Conservation (phyloP, 2,888 invertebrate genomes). For the Nematopogon swammerdamellus region DNA sequence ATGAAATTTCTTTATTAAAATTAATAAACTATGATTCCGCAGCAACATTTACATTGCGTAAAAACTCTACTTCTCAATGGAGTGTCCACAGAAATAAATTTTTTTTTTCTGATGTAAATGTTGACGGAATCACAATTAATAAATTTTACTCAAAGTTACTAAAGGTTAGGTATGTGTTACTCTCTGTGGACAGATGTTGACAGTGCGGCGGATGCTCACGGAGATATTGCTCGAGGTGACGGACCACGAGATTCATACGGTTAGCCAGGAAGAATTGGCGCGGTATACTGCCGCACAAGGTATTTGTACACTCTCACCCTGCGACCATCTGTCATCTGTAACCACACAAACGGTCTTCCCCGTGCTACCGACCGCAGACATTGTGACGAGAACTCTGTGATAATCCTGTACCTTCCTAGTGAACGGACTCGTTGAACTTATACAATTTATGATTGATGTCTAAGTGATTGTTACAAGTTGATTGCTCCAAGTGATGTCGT, state of each 20-base stretch:
- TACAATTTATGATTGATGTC: too few species aligned
- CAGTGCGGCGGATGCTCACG: slow-evolving; percentile 84
- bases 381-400: not conserved
- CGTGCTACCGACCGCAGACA: not conserved
- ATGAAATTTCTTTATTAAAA: too few species aligned
- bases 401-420: not conserved
- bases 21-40: too few species aligned
- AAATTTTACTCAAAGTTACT: too few species aligned
- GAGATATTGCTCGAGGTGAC: slow-evolving; percentile 94
- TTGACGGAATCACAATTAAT: too few species aligned
- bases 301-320: slow-evolving; percentile 50
- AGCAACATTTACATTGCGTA: too few species aligned
- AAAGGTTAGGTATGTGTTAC: not conserved
- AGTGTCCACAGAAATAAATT: too few species aligned
- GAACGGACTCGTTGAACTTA: not conserved
- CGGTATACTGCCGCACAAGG: slow-evolving; percentile 82
- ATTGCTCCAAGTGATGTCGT: slow-evolving; percentile 12
- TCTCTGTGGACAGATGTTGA: slow-evolving; percentile 66
- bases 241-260: slow-evolving; percentile 78
- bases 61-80: too few species aligned
- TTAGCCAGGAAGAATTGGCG: slow-evolving; percentile 83
- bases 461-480: too few species aligned
- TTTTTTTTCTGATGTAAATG: too few species aligned
- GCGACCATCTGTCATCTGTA: slow-evolving; percentile 3
- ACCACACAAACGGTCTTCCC: not conserved